phyloP scores from a whole-genome alignment of 2,888 invertebrate genomes.

The Leptopilina myrica region DNA sequence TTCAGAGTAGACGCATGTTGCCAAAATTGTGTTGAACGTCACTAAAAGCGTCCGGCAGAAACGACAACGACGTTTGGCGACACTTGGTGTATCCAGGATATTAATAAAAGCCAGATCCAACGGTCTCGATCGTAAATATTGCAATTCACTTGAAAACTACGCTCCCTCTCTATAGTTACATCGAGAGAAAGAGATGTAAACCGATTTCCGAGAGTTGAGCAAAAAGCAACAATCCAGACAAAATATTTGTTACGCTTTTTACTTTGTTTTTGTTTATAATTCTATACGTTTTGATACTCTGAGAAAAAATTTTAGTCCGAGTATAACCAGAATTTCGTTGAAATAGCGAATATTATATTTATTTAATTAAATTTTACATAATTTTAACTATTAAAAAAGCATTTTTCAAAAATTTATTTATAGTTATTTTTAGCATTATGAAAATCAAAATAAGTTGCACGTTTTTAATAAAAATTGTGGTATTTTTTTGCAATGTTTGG shows the following conservation, averaged over 20 bases:
- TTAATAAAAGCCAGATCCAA: constrained; percentile 34
- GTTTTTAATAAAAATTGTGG: too few species aligned
- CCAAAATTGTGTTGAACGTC: constrained; percentile 29
- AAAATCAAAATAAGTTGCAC: too few species aligned
- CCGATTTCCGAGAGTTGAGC: constrained; percentile 2
- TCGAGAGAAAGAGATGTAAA: background rate
- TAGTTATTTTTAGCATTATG: too few species aligned
- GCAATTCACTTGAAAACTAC: constrained; percentile 24
- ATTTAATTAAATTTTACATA: too few species aligned
- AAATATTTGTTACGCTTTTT: background rate
- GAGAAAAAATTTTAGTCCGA: too few species aligned
- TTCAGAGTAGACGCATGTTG: background rate
- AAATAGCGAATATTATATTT: too few species aligned
- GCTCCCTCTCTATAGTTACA: background rate
- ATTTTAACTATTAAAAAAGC: too few species aligned
- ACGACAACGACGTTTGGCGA: constrained; percentile 27
- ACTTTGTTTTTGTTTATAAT: background rate
- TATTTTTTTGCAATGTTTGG: too few species aligned
- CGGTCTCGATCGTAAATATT: constrained; percentile 36
- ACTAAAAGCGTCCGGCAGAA: constrained; percentile 10
- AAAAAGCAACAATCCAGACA: background rate
- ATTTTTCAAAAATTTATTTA: too few species aligned
- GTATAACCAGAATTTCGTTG: too few species aligned
- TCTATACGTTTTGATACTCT: too few species aligned
- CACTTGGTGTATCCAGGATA: constrained; percentile 22